phyloP scores from a whole-genome alignment of 2,113 vertebrate species.

The Syngnathoides biaculeatus region DNA sequence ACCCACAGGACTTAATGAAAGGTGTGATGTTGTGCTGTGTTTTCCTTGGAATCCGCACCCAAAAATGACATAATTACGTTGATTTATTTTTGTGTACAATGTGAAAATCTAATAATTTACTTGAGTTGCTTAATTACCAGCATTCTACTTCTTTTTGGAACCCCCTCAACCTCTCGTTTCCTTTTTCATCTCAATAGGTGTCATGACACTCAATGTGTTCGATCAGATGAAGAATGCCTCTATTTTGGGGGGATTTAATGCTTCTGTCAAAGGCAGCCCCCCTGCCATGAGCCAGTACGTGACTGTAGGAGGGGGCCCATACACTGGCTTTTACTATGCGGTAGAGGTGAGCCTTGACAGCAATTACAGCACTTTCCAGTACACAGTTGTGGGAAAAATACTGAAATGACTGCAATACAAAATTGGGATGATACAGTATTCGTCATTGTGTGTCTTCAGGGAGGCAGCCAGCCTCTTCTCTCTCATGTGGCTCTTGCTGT shows the following conservation, averaged over 20 bases:
- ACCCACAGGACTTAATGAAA: not conserved
- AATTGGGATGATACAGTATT: too few species aligned
- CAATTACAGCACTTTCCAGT: too few species aligned
- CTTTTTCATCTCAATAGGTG: slow-evolving; percentile 68
- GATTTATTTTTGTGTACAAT: not conserved
- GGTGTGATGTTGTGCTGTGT: too few species aligned
- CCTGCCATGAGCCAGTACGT: slow-evolving; percentile 97
- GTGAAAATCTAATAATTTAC: too few species aligned
- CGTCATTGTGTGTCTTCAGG: slow-evolving; percentile 70
- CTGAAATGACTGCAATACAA: not conserved
- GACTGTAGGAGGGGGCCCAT: slow-evolving; percentile 90
- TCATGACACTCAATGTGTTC: slow-evolving; percentile 92
- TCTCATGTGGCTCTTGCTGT: slow-evolving; percentile 97
- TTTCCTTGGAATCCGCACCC: too few species aligned
- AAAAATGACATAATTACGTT: too few species aligned
- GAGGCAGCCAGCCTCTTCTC: slow-evolving; percentile 89
- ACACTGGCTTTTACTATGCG: slow-evolving; percentile 94
- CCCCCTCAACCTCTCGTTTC: not conserved
- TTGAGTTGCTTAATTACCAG: too few species aligned
- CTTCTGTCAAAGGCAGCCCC: slow-evolving; percentile 90
- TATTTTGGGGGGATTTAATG: slow-evolving; percentile 89
- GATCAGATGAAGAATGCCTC: slow-evolving; percentile 99
- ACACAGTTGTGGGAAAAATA: not conserved
- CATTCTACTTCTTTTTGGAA: not conserved
- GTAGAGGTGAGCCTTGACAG: slow-evolving; percentile 79